Conservation (phyloP, 2,113 vertebrate species). For the Chroicocephalus ridibundus region DNA sequence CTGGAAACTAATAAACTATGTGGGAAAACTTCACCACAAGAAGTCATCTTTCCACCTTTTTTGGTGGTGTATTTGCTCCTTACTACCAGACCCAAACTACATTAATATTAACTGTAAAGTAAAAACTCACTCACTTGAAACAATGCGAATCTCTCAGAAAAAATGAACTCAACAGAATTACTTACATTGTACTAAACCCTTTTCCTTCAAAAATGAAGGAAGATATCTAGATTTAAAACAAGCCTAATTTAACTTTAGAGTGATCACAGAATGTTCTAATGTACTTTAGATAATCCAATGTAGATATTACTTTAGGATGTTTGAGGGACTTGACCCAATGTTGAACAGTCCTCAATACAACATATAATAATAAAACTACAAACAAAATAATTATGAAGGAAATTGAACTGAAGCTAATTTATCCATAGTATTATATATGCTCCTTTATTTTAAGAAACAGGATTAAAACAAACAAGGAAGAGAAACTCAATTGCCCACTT, state of each 20-base stretch:
- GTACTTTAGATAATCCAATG: neutral
- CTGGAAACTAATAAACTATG: neutral
- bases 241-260: neutral
- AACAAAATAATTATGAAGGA: neutral
- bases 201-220: neutral
- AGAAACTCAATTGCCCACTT: neutral
- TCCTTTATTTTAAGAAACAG: neutral
- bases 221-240: neutral
- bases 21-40: neutral
- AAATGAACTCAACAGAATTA: neutral
- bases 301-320: neutral
- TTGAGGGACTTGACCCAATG: neutral
- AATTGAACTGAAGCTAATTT: neutral
- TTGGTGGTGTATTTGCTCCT: neutral
- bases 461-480: neutral
- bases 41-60: neutral
- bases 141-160: neutral
- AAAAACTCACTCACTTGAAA: neutral
- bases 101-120: neutral
- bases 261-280: neutral
- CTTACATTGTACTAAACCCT: neutral
- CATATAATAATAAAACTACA: neutral
- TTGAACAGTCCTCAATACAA: neutral
- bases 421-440: neutral
- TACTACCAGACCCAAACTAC: neutral